Conservation (phyloP, 2,113 vertebrate genomes). For the Strix uralensis region DNA sequence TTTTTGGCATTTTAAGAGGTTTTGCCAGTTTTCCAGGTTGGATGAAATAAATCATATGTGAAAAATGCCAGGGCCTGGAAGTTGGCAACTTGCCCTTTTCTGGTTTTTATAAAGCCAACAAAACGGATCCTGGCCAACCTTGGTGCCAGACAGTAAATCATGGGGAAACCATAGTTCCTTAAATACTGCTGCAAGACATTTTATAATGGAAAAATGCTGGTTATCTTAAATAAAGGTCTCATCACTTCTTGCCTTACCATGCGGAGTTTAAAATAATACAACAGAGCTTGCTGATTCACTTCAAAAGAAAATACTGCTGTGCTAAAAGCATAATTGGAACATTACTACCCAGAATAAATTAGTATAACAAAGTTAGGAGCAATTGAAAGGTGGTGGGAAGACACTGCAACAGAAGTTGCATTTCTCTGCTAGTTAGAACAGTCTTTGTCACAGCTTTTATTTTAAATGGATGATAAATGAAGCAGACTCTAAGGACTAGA, state of each 20-base stretch:
- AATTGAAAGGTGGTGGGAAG: slow-evolving; percentile 12
- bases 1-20: neutral
- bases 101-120: neutral
- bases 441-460: neutral
- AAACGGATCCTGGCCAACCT: neutral
- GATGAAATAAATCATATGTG: neutral
- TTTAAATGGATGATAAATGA: neutral
- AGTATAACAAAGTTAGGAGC: neutral
- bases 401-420: neutral
- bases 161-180: neutral
- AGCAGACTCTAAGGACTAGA: neutral
- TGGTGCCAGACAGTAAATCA: neutral
- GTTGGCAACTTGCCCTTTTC: neutral
- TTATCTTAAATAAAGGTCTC: slow-evolving; percentile 1
- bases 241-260: neutral
- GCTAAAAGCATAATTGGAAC: slow-evolving; percentile 25
- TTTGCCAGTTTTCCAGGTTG: neutral
- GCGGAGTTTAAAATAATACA: slow-evolving; percentile 20
- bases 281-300: neutral
- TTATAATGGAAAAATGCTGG: neutral
- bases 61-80: neutral
- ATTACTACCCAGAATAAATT: slow-evolving; percentile 24
- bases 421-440: neutral
- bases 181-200: neutral
- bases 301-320: slow-evolving; percentile 38